Conservation (phyloP, 2,888 invertebrate species). For the Drosophila pegasa region DNA sequence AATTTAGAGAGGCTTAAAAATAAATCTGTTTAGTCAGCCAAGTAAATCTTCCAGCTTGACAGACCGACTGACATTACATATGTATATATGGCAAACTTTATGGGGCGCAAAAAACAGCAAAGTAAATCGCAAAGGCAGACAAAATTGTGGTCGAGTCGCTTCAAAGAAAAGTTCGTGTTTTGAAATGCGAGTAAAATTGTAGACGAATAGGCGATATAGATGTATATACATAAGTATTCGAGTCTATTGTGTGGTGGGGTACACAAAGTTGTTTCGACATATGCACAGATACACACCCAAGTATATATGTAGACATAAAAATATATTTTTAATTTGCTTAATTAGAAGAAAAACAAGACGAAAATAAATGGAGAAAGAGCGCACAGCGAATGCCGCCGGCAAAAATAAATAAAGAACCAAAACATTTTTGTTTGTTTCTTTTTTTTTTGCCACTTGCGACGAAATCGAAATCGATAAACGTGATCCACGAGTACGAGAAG, state of each 20-base stretch:
- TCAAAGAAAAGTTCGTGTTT: slow-evolving; percentile 53
- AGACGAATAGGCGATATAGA: slow-evolving; percentile 3
- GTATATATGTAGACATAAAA: slow-evolving; percentile 13
- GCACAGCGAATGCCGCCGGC: slow-evolving; percentile 25
- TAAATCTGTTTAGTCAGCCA: background rate
- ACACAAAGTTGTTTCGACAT: slow-evolving; percentile 29
- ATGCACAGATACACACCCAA: slow-evolving; percentile 14
- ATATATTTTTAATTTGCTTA: slow-evolving; percentile 74
- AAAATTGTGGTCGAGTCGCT: slow-evolving; percentile 32
- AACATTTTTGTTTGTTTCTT: slow-evolving; percentile 17
- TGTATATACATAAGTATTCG: background rate
- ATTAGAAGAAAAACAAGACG: slow-evolving; percentile 61
- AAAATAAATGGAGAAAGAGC: slow-evolving; percentile 40
- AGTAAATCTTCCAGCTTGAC: background rate
- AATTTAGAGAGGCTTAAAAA: no score
- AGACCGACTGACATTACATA: background rate
- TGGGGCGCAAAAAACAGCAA: background rate
- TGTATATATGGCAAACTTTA: background rate
- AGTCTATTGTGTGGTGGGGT: slow-evolving; percentile 3
- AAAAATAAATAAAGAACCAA: slow-evolving; percentile 33
- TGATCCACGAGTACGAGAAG: slow-evolving; percentile 54
- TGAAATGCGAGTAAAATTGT: slow-evolving; percentile 53
- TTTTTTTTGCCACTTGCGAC: slow-evolving; percentile 25
- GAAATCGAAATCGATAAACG: slow-evolving; percentile 69
- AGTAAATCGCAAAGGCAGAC: slow-evolving; percentile 35